phyloP scores from a whole-genome alignment of 2,888 invertebrate species.

The Eupeodes luniger region DNA sequence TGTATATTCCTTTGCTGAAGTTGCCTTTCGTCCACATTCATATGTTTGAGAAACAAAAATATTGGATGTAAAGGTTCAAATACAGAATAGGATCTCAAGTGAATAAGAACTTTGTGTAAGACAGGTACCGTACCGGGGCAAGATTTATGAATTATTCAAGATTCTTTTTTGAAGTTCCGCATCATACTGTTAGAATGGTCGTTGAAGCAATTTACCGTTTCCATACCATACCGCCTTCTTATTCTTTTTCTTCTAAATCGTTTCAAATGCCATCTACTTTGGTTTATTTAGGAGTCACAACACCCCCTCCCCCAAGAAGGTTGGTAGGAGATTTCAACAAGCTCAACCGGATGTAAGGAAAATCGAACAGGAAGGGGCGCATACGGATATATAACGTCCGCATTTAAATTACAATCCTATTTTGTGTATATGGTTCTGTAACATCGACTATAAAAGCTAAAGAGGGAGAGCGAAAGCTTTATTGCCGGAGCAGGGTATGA shows the following conservation, averaged over 20 bases:
- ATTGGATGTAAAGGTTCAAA: too few species aligned
- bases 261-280: constrained; percentile 1
- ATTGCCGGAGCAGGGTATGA: constrained; percentile 64
- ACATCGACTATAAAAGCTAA: constrained; percentile 5
- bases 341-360: constrained; percentile 55
- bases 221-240: background rate
- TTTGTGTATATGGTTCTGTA: constrained; percentile 47
- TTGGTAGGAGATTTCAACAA: constrained; percentile 53
- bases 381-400: constrained; percentile 60
- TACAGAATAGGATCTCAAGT: too few species aligned
- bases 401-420: constrained; percentile 73
- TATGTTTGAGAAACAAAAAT: too few species aligned
- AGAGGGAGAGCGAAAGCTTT: constrained; percentile 20
- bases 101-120: too few species aligned
- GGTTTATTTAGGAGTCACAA: background rate
- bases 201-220: constrained; percentile 14
- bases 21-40: too few species aligned
- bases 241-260: background rate
- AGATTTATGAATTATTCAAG: constrained; percentile 73
- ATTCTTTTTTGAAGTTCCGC: constrained; percentile 32
- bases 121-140: background rate
- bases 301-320: background rate
- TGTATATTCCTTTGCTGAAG: too few species aligned
- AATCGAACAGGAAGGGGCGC: constrained; percentile 61
- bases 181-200: background rate